Base-by-base conservation (phyloP, 2,797 vertebrate genomes). In the Melanogrammus aeglefinus region DNA sequence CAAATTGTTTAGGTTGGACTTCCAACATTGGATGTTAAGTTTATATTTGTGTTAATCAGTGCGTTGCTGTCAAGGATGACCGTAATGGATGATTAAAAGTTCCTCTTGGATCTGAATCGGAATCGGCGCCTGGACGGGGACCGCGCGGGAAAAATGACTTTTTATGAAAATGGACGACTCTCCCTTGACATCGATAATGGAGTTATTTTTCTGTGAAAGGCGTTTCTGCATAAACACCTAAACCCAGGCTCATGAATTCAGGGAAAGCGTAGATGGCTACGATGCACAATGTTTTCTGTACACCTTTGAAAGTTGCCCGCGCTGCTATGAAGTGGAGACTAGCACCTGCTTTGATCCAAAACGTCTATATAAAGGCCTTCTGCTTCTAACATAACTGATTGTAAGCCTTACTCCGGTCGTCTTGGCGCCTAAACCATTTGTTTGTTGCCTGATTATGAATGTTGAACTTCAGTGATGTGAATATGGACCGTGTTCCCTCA, bases 391-490 rank as follows among this genome's bases (percentile, higher is more conserved):
- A 69, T 13, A 75, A 9, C 57, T 77, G 79, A 76, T 77, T 75
- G 33, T 44, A 74, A 82, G 83, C 77, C 66, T 21, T 27, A 8
- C 63, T 69, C 29, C 77, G 78, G 81, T 87, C 85, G 88, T 85
- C 86, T 91, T 91, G n/a, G n/a, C n/a, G n/a, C 87, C 90, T 91
- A n/a, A n/a, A 72, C 80, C 76, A 91, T 91, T 91, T n/a, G n/a
- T 88, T 91, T 38, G 63, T 69, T 82, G 77, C n/a, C 78, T 89
- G 44, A 90, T 89, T n/a, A n/a, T 91, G 81, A 87, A 87, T 90
- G 88, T 90, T 87, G 79, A 80, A 83, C 79, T 87, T 85, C 70
- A 71, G 51, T 78, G 81, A 82, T 33, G 4, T 76, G 29, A 27
- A 12, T 27, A 69, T 12, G 7, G 63, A 69, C n/a, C 24, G 24